A percentile compares a stretch with the other conserved stretches of the same genome.
Evolutionary conservation across 2,797 vertebrate species (phyloP).

Genomic region (Lophius americanus): DNA sequence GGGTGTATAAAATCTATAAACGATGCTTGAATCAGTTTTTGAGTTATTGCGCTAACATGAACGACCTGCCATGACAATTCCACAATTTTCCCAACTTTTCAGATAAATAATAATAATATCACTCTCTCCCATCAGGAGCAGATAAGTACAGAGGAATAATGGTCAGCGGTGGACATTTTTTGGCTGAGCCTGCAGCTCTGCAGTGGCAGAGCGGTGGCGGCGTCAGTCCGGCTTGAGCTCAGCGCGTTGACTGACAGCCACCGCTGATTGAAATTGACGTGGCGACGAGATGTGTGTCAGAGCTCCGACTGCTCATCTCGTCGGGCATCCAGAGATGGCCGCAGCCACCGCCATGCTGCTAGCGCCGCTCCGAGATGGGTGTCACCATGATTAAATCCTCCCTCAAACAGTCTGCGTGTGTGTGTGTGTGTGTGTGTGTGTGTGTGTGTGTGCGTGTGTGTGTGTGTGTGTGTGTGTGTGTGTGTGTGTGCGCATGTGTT

Average conservation of each 20-base stretch:
- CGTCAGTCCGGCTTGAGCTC: slow-evolving; percentile 49
- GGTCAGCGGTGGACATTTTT: slow-evolving; percentile 57
- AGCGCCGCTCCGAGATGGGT: slow-evolving; percentile 59
- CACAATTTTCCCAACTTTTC: too few species aligned
- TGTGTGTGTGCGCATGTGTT: slow-evolving; percentile 27
- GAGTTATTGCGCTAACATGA: too few species aligned
- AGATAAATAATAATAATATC: too few species aligned
- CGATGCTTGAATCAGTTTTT: too few species aligned
- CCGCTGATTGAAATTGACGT: slow-evolving; percentile 83
- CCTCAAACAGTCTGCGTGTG: slow-evolving; percentile 37
- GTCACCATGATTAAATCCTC: slow-evolving; percentile 76
- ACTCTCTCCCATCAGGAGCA: slow-evolving; percentile 19
- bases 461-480: slow-evolving; percentile 31
- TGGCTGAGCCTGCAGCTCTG: slow-evolving; percentile 61
- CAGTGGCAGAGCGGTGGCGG: slow-evolving; percentile 34
- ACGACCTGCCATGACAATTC: too few species aligned
- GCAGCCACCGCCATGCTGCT: slow-evolving; percentile 59
- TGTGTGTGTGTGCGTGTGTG: too few species aligned
- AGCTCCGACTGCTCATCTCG: slow-evolving; percentile 81
- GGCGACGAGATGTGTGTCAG: slow-evolving; percentile 80
- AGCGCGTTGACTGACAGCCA: slow-evolving; percentile 71
- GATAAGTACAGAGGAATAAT: slow-evolving; percentile 42
- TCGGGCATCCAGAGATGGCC: slow-evolving; percentile 67
- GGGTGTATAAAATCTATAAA: too few species aligned
- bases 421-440: too few species aligned